Evolutionary conservation across 2,888 invertebrate species (phyloP), one percentile per base, ranked within the genome.

Genomic region (Sturmia bella): DNA sequence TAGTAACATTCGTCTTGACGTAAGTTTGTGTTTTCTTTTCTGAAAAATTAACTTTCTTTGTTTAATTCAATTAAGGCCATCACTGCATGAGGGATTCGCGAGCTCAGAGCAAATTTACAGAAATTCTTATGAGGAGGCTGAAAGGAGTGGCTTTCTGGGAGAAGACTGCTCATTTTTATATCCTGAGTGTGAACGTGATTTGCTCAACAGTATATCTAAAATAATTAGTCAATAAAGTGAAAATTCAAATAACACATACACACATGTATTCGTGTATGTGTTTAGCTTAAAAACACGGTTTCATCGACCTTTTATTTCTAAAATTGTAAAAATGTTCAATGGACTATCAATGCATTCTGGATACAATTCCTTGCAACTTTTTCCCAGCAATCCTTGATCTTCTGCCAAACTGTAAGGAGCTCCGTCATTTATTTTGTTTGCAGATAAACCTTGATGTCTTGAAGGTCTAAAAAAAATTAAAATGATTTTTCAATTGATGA

Each of bases 1-100:
- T 95, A 48, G 90, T 94, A 45, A 93, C 93, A 80, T 93, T 94
- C 85, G 90, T 95, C 24, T 91, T 95, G 57, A 95, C 95, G 95
- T 95, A 90, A 93, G 94, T 86, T 7, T 15, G 5, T 13, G 27
- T n/a, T 21, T 4, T 12, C 2, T 45, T 61, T 7, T 5, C 12
- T 19, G 3, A 17, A 21, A 24, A 17, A 24, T n/a, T 41, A n/a
- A 21, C 13, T 3, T 13, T 15, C 21, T 41, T n/a, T 63, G 7
- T 17, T 43, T 15, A 37, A 5, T 21, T 76, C 32, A 32, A 32
- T 90, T 57, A 83, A 92, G 92, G 13, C 92, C 93, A 1, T 91
- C 92, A 0, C 86, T 89, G 41, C 94, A 94, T 86, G 90, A 92
- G 66, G 91, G 92, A 11, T 94, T 94, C 0, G 92, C 91, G 80